Percentiles rank a stretch among this genome's conserved stretches.
Evolutionary conservation across 2,888 invertebrate species (phyloP).

Genomic region (Acanthococcus lagerstroemiae): DNA sequence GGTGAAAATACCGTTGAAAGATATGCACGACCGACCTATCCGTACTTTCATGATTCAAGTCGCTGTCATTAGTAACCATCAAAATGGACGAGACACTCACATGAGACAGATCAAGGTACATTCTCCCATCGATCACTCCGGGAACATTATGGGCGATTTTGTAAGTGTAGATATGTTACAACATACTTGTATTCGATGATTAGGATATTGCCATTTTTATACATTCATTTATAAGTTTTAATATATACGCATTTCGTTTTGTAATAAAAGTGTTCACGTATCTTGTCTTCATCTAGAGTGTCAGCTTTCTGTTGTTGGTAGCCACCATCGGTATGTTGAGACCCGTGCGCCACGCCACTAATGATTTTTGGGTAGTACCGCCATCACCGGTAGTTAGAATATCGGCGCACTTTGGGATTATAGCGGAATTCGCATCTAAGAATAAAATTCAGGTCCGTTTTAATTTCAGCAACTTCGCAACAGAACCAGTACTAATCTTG

Average conservation of each 20-base stretch:
- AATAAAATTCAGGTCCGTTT: too few species aligned
- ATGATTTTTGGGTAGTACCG: not conserved
- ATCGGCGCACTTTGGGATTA: not conserved
- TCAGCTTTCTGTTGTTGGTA: too few species aligned
- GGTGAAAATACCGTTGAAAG: slow-evolving; percentile 87
- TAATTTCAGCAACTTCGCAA: too few species aligned
- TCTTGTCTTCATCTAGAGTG: not conserved
- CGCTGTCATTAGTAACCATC: slow-evolving; percentile 94
- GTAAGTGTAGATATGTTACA: slow-evolving; percentile 72
- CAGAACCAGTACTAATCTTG: too few species aligned
- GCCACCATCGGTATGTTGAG: not conserved
- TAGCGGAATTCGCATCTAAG: too few species aligned
- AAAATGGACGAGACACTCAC: slow-evolving; percentile 97
- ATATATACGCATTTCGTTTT: not conserved
- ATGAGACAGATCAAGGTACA: slow-evolving; percentile 94
- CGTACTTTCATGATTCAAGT: slow-evolving; percentile 95
- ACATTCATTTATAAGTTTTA: not conserved
- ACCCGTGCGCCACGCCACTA: too few species aligned
- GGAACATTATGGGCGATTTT: slow-evolving; percentile 60
- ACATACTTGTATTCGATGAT: slow-evolving; percentile 64
- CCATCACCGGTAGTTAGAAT: too few species aligned
- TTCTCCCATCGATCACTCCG: slow-evolving; percentile 65
- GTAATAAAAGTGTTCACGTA: not conserved
- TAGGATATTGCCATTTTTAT: not conserved
- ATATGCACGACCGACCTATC: slow-evolving; percentile 74